Evolutionary conservation across 1,140 invertebrate genomes (phyloP).

Genomic region (Bilobella aurantiaca): DNA sequence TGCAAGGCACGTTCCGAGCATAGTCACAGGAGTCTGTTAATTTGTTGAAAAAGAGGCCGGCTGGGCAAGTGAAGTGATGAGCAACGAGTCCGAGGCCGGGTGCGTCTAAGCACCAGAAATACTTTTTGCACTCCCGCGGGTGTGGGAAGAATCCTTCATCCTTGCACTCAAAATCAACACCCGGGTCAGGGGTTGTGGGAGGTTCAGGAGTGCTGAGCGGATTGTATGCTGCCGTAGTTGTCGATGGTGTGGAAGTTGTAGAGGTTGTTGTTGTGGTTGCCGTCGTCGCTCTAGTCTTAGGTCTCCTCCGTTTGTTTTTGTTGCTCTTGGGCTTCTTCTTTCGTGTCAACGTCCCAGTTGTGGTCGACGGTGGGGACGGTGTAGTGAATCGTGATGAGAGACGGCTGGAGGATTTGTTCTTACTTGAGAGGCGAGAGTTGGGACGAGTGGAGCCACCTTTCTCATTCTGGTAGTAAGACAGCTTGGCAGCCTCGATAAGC

Average conservation of each 20-base stretch:
- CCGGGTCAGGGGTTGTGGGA: constrained; percentile 79
- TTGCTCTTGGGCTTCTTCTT: constrained; percentile 25
- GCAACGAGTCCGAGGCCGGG: constrained; percentile 79
- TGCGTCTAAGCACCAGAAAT: constrained; percentile 86
- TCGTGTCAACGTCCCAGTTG: constrained; percentile 19
- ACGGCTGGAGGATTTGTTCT: too few relatives aligned
- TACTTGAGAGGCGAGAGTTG: too few relatives aligned
- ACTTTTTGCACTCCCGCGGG: constrained; percentile 84
- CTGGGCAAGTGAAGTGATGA: constrained; percentile 82
- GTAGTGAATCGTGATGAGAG: constrained; percentile 1
- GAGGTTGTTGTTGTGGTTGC: constrained; percentile 41
- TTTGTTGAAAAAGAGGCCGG: constrained; percentile 79
- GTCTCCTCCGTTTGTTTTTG: constrained; percentile 16
- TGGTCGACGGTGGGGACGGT: constrained; percentile 31
- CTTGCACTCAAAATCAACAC: constrained; percentile 75
- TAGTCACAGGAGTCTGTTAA: constrained; percentile 66
- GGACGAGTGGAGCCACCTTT: neutral
- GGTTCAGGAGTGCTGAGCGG: constrained; percentile 62
- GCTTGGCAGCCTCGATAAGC: constrained; percentile 78
- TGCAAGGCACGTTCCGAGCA: constrained; percentile 64
- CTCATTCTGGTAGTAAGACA: constrained; percentile 43
- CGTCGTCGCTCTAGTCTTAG: constrained; percentile 11
- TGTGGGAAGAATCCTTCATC: constrained; percentile 91
- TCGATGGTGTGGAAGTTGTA: constrained; percentile 31
- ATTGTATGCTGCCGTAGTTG: too few relatives aligned